Evolutionary conservation across 2,888 invertebrate species (phyloP).

Genomic region (Eremobia ochroleuca): DNA sequence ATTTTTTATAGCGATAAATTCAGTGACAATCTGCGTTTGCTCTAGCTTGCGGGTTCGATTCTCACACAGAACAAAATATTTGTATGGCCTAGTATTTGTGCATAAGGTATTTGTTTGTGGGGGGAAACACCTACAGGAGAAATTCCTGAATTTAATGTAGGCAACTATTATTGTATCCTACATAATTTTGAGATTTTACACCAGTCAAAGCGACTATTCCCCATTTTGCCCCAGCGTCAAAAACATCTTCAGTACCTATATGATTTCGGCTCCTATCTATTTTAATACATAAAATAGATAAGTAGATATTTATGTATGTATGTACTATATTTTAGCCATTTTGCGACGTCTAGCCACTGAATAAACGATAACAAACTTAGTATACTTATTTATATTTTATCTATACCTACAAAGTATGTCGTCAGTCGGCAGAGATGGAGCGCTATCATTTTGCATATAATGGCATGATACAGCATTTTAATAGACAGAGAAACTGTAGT

Average conservation of each 20-base stretch:
- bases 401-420: slow-evolving; percentile 36
- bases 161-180: neutral
- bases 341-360: slow-evolving; percentile 53
- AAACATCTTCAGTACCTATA: neutral
- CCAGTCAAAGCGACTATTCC: neutral
- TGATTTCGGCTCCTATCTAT: slow-evolving; percentile 14
- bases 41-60: slow-evolving; percentile 10
- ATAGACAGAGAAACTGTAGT: slow-evolving; percentile 53
- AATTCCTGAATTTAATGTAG: neutral
- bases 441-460: slow-evolving; percentile 62
- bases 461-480: slow-evolving; percentile 63
- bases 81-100: neutral
- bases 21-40: neutral
- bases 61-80: neutral
- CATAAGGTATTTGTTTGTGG: neutral
- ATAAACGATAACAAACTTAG: slow-evolving; percentile 48
- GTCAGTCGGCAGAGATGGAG: slow-evolving; percentile 46
- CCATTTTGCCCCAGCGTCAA: neutral
- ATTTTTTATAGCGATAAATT: no score
- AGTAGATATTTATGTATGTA: neutral
- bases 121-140: neutral
- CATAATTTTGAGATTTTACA: neutral
- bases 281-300: neutral
- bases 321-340: slow-evolving; percentile 28
- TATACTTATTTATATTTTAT: slow-evolving; percentile 42